These are phyloP conservation scores for Anisognathus igniventris DNA, from an alignment of 2,797 vertebrate genomes.

Conservation along the genomic window DNA sequence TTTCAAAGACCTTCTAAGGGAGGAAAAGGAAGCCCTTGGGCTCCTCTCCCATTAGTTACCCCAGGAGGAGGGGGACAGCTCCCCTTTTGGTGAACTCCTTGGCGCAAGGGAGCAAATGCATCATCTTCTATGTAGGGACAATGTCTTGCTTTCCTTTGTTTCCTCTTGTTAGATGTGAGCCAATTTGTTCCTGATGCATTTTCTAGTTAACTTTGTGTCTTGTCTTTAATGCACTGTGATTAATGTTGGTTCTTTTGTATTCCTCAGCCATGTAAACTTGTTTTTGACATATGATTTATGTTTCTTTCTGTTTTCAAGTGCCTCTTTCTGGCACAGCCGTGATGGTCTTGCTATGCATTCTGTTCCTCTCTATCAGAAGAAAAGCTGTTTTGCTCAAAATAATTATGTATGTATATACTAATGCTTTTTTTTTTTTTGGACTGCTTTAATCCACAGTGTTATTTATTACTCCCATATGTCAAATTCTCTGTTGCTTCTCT, in stretches of 20 bases:
- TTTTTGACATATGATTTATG: conserved; percentile 45
- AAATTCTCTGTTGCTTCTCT: neutral
- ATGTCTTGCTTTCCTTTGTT: neutral
- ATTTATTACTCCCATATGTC: conserved; percentile 37
- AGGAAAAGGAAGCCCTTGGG: neutral
- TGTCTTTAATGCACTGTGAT: conserved; percentile 14
- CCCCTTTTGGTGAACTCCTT: neutral
- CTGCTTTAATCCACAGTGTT: conserved; percentile 16
- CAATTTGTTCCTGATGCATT: neutral
- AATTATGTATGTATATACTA: conserved; percentile 13
- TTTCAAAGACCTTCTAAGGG: neutral
- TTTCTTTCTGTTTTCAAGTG: conserved; percentile 46
- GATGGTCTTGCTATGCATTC: conserved; percentile 29
- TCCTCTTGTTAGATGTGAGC: neutral
- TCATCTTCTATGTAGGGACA: neutral
- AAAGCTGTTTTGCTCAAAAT: conserved; percentile 46
- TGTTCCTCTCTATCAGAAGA: conserved; percentile 16
- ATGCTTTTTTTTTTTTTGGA: neutral
- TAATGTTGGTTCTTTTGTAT: conserved; percentile 14
- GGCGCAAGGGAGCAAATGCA: neutral
- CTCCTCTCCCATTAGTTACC: neutral
- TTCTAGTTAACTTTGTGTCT: neutral
- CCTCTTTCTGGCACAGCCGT: neutral
- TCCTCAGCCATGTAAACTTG: conserved; percentile 24
- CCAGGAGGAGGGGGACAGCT: neutral